Conservation (phyloP, 2,888 invertebrate species). For the Platycheirus albimanus region DNA sequence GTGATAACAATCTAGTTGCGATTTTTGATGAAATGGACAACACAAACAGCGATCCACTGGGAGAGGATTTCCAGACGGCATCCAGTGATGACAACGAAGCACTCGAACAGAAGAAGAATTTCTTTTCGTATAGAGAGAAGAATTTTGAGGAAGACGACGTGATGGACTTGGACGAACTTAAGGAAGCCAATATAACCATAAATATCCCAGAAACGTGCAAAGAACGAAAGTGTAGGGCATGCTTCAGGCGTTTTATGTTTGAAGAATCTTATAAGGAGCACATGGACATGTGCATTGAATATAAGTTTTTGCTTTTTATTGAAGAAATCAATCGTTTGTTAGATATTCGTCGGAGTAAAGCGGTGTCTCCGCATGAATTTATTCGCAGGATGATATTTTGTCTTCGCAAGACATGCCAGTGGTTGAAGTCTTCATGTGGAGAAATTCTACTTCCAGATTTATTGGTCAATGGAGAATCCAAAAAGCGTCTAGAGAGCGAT, state of each 20-base stretch:
- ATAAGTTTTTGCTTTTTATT: constrained; percentile 79
- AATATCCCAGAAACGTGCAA: constrained; percentile 81
- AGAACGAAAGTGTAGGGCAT: constrained; percentile 81
- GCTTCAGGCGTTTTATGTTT: constrained; percentile 81
- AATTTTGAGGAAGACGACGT: constrained; percentile 82
- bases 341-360: constrained; percentile 79
- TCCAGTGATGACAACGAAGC: constrained; percentile 80
- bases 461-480: constrained; percentile 52
- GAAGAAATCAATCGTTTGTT: constrained; percentile 79
- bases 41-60: constrained; percentile 66
- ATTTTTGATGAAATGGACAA: constrained; percentile 56
- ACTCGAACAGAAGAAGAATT: constrained; percentile 77
- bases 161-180: constrained; percentile 79
- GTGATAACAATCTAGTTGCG: constrained; percentile 53
- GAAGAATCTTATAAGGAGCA: constrained; percentile 81
- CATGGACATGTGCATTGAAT: constrained; percentile 80
- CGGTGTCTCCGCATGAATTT: constrained; percentile 82
- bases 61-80: constrained; percentile 79
- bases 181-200: constrained; percentile 80
- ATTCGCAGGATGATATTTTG: constrained; percentile 82
- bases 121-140: constrained; percentile 81
- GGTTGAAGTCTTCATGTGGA: constrained; percentile 80
- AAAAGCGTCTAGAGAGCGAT: constrained; percentile 70
- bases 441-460: constrained; percentile 79
- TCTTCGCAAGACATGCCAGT: constrained; percentile 80